Evolutionary conservation across 2,888 invertebrate species (phyloP), one percentile per base, ranked within the genome.

Genomic region (Axea sp.): DNA sequence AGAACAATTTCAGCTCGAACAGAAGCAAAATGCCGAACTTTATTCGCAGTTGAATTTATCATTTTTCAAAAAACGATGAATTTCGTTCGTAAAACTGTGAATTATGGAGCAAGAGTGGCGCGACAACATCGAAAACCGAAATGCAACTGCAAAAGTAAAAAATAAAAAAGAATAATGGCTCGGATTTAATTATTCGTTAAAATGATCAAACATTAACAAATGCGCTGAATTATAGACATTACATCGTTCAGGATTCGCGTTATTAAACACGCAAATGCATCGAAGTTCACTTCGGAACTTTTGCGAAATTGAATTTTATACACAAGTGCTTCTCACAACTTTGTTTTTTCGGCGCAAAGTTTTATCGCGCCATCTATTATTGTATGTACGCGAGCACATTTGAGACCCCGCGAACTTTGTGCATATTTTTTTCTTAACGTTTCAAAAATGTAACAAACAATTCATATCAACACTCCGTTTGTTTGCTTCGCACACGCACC

Each of bases 361-460:
- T 45, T 45, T 45, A 45, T 45, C 28, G 45, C 45, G 45, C 45
- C 28, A 45, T 45, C 45, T 28, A 45, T 45, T 45, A 28, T 45
- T 28, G 26, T 45, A 4, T 12, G 11, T 17, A 9, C 4, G 11
- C 15, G 11, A 8, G 17, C 45, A 30, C 45, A 30, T 28, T 30
- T 5, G 11, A 24, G 5, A 14, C 6, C 33, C 3, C 15, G n/a
- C 3, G n/a, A 15, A 17, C 17, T 35, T 35, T 2, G 35, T 15
- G 9, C 51, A 37, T 37, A 35, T 37, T 37, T 37, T 49, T 51
- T 51, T 51, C 4, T n/a, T 12, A 49, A 37, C 17, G 51, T 37
- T 26, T 9, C 37, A 37, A 26, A 51, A 51, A 51, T 51, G 24
- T 51, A 26, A 51, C 24, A 51, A 51, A 51, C 37, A 33, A 22